Base-by-base conservation (phyloP, 2,797 vertebrate species). In the Sarcoramphus papa region DNA sequence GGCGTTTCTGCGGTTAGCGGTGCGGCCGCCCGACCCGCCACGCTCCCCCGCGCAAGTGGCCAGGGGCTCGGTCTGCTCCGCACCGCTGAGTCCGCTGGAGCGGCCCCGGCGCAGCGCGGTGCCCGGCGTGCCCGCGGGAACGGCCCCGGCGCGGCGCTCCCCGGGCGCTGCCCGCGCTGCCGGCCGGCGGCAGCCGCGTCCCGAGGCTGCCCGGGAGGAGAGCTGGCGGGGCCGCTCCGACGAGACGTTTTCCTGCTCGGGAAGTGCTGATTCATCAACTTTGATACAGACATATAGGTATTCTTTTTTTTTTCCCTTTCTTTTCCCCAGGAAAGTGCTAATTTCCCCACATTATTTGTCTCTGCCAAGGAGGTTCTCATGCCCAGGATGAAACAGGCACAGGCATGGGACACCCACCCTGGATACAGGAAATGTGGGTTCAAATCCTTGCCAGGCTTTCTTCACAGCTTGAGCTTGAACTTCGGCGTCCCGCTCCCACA, bases 391-490 rank as follows among this genome's bases (percentile, higher is more conserved):
- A 83, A 93, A 88, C 75, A 90, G 92, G 79, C 68, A 64, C 9
- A 68, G 68, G 78, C 85, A 28, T 64, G 37, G 27, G 75, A 93
- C 75, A 47, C 25, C 82, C 92, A 83, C 37, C 78, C 89, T 93
- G 35, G 53, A 25, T 91, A 75, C 94, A 95, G 95, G 95, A 97
- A 97, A 94, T 14, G 64, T 64, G 64, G 92, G 70, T 81, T 91
- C 53, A 72, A 24, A 75, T 94, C 75, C 75, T 92, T 91, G 89
- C 92, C 78, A 93, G 87, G 94, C 75, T 96, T 96, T 87, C 96
- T 97, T 96, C 95, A 90, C 91, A 97, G 95, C 87, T 93, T 93
- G 92, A 94, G 94, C 85, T 91, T 95, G 91, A 95, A 85, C 94
- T 94, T 95, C 28, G 0, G n/a, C 1, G 24, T 96, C 92, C 64